phyloP scores from a whole-genome alignment of 2,113 vertebrate species.

The Trochalopteron elliotii region DNA sequence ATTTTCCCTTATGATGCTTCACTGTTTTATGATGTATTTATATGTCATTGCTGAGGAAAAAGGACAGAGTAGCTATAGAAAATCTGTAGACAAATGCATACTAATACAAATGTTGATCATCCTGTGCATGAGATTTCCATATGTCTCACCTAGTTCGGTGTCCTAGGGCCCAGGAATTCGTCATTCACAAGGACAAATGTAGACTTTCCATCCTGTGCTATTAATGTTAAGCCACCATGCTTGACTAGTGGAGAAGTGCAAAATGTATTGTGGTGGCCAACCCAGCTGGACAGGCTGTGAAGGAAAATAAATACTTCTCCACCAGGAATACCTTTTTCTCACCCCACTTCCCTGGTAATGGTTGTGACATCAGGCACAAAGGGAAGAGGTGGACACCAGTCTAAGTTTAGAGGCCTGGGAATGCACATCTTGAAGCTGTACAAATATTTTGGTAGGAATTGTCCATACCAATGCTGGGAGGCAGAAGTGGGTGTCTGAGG shows the following conservation, averaged over 20 bases:
- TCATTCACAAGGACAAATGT: constrained; percentile 38
- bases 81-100: neutral
- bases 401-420: neutral
- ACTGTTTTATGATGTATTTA: neutral
- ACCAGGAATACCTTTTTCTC: neutral
- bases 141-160: neutral
- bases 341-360: neutral
- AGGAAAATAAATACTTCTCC: constrained; percentile 15
- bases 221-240: constrained; percentile 11
- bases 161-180: neutral
- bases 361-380: neutral
- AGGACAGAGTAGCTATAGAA: neutral
- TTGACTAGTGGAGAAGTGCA: constrained; percentile 24
- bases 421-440: neutral
- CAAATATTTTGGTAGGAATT: neutral
- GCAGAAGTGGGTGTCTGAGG: neutral
- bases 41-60: neutral
- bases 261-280: neutral
- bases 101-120: constrained; percentile 17
- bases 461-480: neutral
- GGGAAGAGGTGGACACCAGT: neutral
- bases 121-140: neutral
- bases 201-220: neutral
- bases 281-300: neutral
- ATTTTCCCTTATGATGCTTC: neutral